Conservation (phyloP, 1,140 invertebrate genomes). For the Aphelinus certus region DNA sequence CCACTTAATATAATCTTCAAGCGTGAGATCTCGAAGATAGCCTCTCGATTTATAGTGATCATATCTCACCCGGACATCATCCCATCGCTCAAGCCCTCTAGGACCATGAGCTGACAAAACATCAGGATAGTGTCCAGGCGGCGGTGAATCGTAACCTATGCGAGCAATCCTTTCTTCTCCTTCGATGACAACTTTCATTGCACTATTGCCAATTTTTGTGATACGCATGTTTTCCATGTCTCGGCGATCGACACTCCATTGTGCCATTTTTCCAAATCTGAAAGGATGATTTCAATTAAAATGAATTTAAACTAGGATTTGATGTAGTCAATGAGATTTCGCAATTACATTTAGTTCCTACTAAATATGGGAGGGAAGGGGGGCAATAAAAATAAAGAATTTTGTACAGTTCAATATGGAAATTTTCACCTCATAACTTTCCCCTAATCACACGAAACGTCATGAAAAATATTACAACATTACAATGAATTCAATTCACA, state of each 20-base stretch:
- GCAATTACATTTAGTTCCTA: no score
- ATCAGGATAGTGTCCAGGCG: conserved; percentile 81
- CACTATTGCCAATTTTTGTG: conserved; percentile 76
- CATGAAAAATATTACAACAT: no score
- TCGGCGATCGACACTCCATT: conserved; percentile 83
- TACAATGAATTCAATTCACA: no score
- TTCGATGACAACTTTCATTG: conserved; percentile 80
- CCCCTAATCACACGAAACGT: no score
- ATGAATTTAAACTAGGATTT: background rate
- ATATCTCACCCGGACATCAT: conserved; percentile 84
- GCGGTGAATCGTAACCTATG: conserved; percentile 70
- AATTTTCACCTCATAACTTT: no score
- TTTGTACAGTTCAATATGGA: no score
- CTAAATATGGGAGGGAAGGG: no score
- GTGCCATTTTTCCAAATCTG: conserved; percentile 89
- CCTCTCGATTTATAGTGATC: conserved; percentile 88
- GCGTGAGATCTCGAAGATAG: conserved; percentile 78
- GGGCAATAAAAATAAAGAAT: no score
- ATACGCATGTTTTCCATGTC: conserved; percentile 87
- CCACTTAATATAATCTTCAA: conserved; percentile 90
- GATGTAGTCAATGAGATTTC: conserved; percentile 2
- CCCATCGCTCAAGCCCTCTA: conserved; percentile 81
- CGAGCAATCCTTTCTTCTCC: conserved; percentile 66
- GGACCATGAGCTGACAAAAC: conserved; percentile 76
- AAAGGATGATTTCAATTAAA: conserved; percentile 18